These are phyloP conservation scores for Ploceus nigricollis DNA, from an alignment of 2,113 vertebrate genomes.

Conservation along the genomic window DNA sequence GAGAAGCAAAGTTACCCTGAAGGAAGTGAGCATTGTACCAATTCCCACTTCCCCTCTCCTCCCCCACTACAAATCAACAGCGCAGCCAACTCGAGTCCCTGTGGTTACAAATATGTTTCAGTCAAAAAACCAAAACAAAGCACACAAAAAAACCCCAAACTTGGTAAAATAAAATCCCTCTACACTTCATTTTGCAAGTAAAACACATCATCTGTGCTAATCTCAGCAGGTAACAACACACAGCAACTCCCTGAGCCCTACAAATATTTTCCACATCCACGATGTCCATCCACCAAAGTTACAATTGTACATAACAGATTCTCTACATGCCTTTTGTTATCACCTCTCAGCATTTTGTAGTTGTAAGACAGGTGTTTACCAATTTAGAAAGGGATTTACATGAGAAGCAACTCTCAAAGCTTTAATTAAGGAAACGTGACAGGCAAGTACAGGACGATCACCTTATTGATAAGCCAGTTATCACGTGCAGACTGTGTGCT, in stretches of 20 bases:
- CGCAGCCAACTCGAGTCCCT: fast-evolving
- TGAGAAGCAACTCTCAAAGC: neutral
- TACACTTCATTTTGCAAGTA: neutral
- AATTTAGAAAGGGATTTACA: neutral
- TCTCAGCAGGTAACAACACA: neutral
- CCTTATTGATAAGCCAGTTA: slow-evolving; percentile 13
- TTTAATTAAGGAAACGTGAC: neutral
- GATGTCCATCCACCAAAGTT: neutral
- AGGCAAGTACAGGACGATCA: neutral
- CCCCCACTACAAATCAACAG: neutral
- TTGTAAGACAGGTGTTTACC: neutral
- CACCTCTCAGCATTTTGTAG: neutral
- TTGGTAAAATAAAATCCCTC: neutral
- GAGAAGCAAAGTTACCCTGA: neutral
- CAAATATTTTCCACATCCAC: neutral
- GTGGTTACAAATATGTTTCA: neutral
- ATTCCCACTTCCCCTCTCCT: slow-evolving; percentile 20
- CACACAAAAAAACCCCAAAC: neutral
- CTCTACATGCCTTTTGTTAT: neutral
- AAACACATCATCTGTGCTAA: neutral
- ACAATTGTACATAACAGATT: neutral
- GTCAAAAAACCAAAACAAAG: neutral
- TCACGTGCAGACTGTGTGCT: neutral
- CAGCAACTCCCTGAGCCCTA: neutral
- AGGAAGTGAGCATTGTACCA: neutral